Conservation (phyloP, 2,888 invertebrate species). For the Apamea crenata region DNA sequence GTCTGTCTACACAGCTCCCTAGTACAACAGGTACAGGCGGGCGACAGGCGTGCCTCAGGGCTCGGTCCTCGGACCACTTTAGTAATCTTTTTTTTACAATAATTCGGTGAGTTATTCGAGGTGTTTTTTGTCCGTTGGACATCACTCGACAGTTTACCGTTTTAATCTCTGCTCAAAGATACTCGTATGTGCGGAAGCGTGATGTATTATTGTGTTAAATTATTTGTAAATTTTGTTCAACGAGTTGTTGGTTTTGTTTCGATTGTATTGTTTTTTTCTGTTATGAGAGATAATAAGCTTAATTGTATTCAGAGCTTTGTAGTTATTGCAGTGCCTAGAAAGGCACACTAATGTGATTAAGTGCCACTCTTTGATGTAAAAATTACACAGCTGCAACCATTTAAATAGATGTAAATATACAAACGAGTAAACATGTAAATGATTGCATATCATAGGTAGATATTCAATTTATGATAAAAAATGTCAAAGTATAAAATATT, state of each 20-base stretch:
- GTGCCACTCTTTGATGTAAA: background rate
- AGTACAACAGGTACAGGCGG: slow-evolving; percentile 85
- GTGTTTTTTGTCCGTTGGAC: slow-evolving; percentile 80
- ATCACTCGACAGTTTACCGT: slow-evolving; percentile 81
- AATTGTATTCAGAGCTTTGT: slow-evolving; percentile 22
- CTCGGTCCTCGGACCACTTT: slow-evolving; percentile 77
- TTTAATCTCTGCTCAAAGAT: slow-evolving; percentile 81
- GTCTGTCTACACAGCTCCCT: slow-evolving; percentile 89
- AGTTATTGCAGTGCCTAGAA: background rate
- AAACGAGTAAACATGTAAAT: background rate
- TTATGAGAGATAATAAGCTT: slow-evolving; percentile 28
- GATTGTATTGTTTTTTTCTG: slow-evolving; percentile 44
- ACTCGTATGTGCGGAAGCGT: slow-evolving; percentile 81
- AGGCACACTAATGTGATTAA: background rate
- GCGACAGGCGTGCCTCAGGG: slow-evolving; percentile 82
- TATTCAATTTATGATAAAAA: background rate
- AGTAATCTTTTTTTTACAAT: slow-evolving; percentile 80
- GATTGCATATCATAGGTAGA: background rate
- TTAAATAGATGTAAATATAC: background rate
- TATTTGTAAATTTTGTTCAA: slow-evolving; percentile 76
- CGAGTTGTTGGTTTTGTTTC: slow-evolving; percentile 62
- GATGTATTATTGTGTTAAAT: slow-evolving; percentile 78
- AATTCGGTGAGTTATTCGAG: slow-evolving; percentile 81
- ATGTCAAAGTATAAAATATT: background rate
- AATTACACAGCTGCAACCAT: background rate